Conservation (phyloP, 1,140 invertebrate genomes). For the Heliconius hermathena region DNA sequence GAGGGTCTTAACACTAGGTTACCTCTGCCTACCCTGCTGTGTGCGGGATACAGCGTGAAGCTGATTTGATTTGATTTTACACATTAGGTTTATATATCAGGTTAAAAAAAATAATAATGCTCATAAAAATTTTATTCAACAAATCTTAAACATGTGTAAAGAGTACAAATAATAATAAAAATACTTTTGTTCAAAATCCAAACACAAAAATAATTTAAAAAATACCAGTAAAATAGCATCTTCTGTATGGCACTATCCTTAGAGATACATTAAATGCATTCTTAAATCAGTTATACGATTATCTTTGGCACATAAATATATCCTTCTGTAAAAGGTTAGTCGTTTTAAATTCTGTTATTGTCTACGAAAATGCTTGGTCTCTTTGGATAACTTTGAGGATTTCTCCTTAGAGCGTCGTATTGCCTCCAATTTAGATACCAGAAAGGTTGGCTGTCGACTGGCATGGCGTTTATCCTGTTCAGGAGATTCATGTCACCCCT, state of each 20-base stretch:
- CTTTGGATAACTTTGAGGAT: constrained; percentile 59
- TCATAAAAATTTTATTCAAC: no score
- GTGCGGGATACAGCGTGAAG: no score
- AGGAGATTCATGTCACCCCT: constrained; percentile 75
- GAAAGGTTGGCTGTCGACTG: constrained; percentile 81
- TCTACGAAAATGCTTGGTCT: constrained; percentile 50
- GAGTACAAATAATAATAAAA: no score
- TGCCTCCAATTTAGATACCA: constrained; percentile 82
- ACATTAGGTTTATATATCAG: no score
- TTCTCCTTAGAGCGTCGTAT: constrained; percentile 73
- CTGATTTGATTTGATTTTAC: no score
- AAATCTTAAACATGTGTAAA: no score
- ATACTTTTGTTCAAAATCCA: no score
- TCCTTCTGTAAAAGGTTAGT: background rate
- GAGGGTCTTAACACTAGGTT: no score
- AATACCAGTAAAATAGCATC: background rate
- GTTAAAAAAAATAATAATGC: no score
- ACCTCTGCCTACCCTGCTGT: no score
- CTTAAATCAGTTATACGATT: background rate
- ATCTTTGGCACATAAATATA: background rate
- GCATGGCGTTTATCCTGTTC: constrained; percentile 79
- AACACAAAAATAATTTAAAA: background rate
- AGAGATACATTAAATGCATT: background rate
- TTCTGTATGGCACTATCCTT: background rate
- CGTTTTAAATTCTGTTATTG: background rate